Base-by-base conservation (phyloP, 2,797 vertebrate genomes). In the Pelodytes ibericus region DNA sequence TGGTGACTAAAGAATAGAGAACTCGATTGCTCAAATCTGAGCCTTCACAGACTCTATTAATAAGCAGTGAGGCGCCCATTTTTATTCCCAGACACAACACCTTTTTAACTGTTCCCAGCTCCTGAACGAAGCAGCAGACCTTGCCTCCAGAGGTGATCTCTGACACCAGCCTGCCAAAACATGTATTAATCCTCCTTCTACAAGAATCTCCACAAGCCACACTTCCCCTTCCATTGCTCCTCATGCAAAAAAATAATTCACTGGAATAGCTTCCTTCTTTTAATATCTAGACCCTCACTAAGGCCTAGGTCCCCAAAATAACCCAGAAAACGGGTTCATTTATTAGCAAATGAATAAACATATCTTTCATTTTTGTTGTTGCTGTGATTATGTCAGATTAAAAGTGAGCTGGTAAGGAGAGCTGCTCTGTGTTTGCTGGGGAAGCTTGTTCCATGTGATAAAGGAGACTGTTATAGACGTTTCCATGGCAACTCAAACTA, bases 401-500 rank as follows among this genome's bases (percentile, higher is more conserved):
- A 15, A 20, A 58, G 44, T 7, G 4, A 29, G 63, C 31, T 2
- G 7, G 25, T 31, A 10, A 27, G 57, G 16, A 36, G 56, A 24
- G 53, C 36, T 3, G 13, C 31, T 62, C 13, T 63, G 24, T 36
- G 49, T 30, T 44, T 29, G 20, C 64, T 69, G 57, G 30, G 20
- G 30, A 44, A 4, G 39, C 30, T 29, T 33, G 49, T 41, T 74
- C 7, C 6, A 49, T 49, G 51, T 31, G 24, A 71, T 68, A 25
- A 39, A 47, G 65, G 56, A 68, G 68, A 79, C 69, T 67, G 49
- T 72, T 39, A 65, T 67, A 11, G 24, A 63, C 22, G 68, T 59
- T 81, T 79, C 77, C 81, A 67, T 49, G 71, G 77, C 30, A 71
- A 75, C 18, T 13, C 16, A 33, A 51, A 68, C 62, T 29, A 63